A percentile compares a stretch with the other conserved stretches of the same genome.
These are phyloP conservation scores for Notodonta dromedarius DNA, from an alignment of 2,888 invertebrate species.

Conservation along the genomic window DNA sequence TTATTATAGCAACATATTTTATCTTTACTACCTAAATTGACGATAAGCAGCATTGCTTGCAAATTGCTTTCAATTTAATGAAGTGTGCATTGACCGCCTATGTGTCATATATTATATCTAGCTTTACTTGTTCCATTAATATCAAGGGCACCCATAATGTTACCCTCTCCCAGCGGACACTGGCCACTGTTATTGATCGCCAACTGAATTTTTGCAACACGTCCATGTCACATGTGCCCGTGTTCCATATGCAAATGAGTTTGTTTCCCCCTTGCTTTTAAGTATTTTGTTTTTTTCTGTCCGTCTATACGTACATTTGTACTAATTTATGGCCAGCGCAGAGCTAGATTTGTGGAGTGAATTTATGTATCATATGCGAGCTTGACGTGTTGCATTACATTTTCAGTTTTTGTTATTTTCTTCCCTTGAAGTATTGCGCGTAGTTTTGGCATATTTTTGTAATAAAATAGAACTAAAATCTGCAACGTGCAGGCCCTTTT, in stretches of 20 bases:
- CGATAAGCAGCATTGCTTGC: neutral
- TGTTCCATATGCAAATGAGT: slow-evolving; percentile 81
- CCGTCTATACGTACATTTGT: slow-evolving; percentile 46
- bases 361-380: slow-evolving; percentile 7
- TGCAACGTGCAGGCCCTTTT: too few relatives aligned
- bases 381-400: neutral
- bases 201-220: slow-evolving; percentile 43
- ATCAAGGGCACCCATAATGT: neutral
- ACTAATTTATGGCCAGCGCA: slow-evolving; percentile 39
- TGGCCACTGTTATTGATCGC: slow-evolving; percentile 39
- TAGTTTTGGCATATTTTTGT: neutral
- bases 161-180: slow-evolving; percentile 21
- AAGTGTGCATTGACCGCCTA: neutral
- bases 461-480: too few relatives aligned
- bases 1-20: too few relatives aligned
- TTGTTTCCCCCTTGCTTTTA: slow-evolving; percentile 69
- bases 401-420: neutral
- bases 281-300: slow-evolving; percentile 77
- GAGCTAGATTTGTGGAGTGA: slow-evolving; percentile 41
- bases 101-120: neutral
- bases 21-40: too few relatives aligned
- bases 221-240: slow-evolving; percentile 65
- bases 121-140: slow-evolving; percentile 5
- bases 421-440: neutral
- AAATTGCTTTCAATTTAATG: neutral